Evolutionary conservation across 2,888 invertebrate genomes (phyloP), one percentile per base, ranked within the genome.

Genomic region (Nudaria mundana): DNA sequence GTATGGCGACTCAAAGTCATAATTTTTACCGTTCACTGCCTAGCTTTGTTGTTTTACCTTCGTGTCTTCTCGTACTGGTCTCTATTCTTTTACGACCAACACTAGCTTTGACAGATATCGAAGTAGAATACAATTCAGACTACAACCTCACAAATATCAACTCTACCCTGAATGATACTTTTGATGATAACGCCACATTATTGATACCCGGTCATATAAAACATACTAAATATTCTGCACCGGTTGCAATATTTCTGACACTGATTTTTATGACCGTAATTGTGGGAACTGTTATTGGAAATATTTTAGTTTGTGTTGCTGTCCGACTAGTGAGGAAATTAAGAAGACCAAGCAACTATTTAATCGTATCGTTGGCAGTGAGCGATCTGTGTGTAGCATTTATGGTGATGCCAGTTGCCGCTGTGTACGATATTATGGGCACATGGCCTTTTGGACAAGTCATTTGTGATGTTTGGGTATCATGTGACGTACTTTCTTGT

Each of bases 371-470:
- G 29, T 89, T 99, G 68, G 99, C 99, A 44, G 94, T 98, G 48
- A 98, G 98, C 57, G 99, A 99, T 81, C 92, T 99, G 52, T 96
- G 98, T 76, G 98, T 99, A 37, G 98, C 98, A 2, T 91, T 95
- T 31, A 91, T 99, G 63, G 98, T 99, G 45, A 99, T 99, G 99
- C 97, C 98, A 5, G 96, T 98, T 89, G 98, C 98, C 3, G 92
- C 98, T 75, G 92, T 97, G 22, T 97, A 97, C 78, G 98, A 98
- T 81, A 93, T 98, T 46, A 91, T 96, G 63, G 97, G 97, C 44
- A 92, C 93, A 62, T 99, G 99, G 99, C 94, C 94, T 59, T 98
- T 99, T 68, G 98, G 98, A 34, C 92, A 94, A 14, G 91, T 94
- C 48, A 93, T 97, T 67, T 98, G 98, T 82, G 97, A 98, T 74